Conservation (phyloP, 1,140 invertebrate species). For the Ctenoplectra terminalis region DNA sequence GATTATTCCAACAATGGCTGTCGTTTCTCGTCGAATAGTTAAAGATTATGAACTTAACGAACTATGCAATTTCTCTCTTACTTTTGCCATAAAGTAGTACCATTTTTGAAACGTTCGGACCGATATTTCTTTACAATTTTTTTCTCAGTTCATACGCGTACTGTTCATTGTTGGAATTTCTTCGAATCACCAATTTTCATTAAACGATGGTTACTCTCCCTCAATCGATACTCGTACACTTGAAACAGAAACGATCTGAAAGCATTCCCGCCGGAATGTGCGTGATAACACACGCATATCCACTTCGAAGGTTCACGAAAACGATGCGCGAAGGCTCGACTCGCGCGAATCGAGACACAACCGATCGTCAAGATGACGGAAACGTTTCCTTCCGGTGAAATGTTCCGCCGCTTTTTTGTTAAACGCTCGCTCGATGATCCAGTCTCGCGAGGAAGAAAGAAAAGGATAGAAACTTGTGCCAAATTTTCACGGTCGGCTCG, state of each 20-base stretch:
- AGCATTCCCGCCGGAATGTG: constrained; percentile 39
- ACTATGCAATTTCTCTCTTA: too few relatives aligned
- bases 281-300: background rate
- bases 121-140: too few relatives aligned
- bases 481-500: constrained; percentile 50
- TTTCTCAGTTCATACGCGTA: background rate
- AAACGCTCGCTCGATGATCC: background rate
- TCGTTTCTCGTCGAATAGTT: background rate
- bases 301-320: constrained; percentile 27
- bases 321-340: too few relatives aligned
- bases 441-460: background rate
- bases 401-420: constrained; percentile 15
- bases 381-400: background rate
- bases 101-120: too few relatives aligned
- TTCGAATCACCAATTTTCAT: background rate
- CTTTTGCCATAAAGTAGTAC: too few relatives aligned
- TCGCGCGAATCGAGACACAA: constrained; percentile 8
- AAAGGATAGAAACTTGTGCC: constrained; percentile 50
- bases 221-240: constrained; percentile 15
- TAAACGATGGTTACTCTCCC: background rate
- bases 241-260: constrained; percentile 33
- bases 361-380: too few relatives aligned
- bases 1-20: background rate
- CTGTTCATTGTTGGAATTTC: background rate
- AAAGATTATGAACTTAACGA: too few relatives aligned